Conservation (phyloP, 2,888 invertebrate species). For the Tachystola acroxantha region DNA sequence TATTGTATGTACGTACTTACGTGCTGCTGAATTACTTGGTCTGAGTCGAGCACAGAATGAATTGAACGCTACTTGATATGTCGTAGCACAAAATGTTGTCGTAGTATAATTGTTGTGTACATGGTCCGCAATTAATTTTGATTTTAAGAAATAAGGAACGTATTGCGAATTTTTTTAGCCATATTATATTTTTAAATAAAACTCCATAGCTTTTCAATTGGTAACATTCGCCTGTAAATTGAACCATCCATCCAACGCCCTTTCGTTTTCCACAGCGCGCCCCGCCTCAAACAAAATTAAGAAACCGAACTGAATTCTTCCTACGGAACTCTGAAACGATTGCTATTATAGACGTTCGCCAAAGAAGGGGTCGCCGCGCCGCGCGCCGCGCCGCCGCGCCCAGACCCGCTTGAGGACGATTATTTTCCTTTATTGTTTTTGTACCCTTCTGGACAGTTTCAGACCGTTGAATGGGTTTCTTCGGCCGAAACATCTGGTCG, state of each 20-base stretch:
- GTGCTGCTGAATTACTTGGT: too few relatives aligned
- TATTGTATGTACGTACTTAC: too few relatives aligned
- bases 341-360: slow-evolving; percentile 21
- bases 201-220: too few relatives aligned
- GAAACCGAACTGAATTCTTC: slow-evolving; percentile 20
- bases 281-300: background rate
- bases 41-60: too few relatives aligned
- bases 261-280: background rate
- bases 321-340: slow-evolving; percentile 7
- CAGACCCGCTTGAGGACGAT: slow-evolving; percentile 10
- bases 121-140: too few relatives aligned
- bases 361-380: slow-evolving; percentile 2
- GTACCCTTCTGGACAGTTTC: slow-evolving; percentile 6
- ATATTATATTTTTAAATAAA: too few relatives aligned
- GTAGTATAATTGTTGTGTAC: too few relatives aligned
- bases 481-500: background rate
- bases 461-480: background rate
- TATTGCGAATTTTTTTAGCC: too few relatives aligned
- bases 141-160: too few relatives aligned
- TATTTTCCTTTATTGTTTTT: slow-evolving; percentile 17
- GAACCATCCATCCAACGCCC: background rate
- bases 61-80: too few relatives aligned
- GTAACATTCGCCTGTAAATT: background rate
- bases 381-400: too few relatives aligned
- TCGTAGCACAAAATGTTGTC: too few relatives aligned